Percentiles rank a stretch among this genome's conserved stretches.
Evolutionary conservation across 2,113 vertebrate genomes (phyloP).

Genomic region (Ammospiza nelsoni): DNA sequence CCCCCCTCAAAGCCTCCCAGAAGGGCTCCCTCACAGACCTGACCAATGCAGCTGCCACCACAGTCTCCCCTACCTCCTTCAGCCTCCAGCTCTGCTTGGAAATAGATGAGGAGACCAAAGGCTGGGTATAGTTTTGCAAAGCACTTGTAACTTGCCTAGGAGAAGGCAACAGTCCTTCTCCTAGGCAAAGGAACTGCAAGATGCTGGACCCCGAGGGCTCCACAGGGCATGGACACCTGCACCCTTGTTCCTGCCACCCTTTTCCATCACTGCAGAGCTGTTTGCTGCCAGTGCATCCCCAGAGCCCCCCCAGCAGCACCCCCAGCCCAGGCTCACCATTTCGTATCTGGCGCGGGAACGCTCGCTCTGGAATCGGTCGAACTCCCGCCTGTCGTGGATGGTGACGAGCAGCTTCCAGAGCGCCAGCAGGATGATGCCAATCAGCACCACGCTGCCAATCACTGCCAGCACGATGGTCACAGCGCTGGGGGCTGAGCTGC

Average conservation of each 20-base stretch:
- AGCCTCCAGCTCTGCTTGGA: background rate
- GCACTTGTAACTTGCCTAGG: background rate
- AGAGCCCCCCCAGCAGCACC: background rate
- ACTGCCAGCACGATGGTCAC: constrained; percentile 87
- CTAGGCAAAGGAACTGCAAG: background rate
- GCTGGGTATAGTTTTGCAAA: background rate
- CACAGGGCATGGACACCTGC: fast-evolving
- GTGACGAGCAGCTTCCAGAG: constrained; percentile 95
- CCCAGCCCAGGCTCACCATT: constrained; percentile 81
- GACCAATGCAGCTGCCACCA: background rate
- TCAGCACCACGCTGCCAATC: constrained; percentile 88
- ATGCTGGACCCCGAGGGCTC: background rate
- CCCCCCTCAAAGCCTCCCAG: background rate
- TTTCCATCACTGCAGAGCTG: background rate
- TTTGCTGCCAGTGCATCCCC: background rate
- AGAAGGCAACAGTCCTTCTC: background rate
- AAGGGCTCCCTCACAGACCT: background rate
- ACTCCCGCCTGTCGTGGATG: constrained; percentile 91
- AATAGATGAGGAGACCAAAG: background rate
- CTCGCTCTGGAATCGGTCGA: constrained; percentile 91
- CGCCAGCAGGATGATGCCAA: constrained; percentile 86
- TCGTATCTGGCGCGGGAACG: constrained; percentile 92
- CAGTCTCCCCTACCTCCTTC: background rate
- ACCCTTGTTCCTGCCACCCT: fast-evolving
- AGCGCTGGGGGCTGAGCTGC: constrained; percentile 80